Evolutionary conservation across 1,140 invertebrate species (phyloP).

Genomic region (Drosophila nebulosa): DNA sequence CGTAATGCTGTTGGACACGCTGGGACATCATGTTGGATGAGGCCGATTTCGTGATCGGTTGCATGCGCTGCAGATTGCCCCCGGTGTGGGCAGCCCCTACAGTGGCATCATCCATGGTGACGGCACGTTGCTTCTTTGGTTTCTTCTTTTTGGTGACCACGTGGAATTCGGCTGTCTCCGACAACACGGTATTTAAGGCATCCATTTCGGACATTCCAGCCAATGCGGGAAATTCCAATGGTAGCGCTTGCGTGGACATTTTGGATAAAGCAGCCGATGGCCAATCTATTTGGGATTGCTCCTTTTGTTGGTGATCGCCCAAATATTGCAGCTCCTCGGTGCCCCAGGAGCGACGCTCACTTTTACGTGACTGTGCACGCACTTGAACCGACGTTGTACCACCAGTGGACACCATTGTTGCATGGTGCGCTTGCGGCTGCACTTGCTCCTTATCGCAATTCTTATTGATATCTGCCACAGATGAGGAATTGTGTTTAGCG

Average conservation of each 20-base stretch:
- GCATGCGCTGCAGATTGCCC: slow-evolving; percentile 64
- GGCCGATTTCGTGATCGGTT: slow-evolving; percentile 60
- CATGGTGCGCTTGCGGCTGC: slow-evolving; percentile 15
- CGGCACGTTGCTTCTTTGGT: slow-evolving; percentile 85
- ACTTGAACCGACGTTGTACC: slow-evolving; percentile 2
- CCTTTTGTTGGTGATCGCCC: slow-evolving; percentile 37
- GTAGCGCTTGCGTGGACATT: not conserved
- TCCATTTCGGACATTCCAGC: slow-evolving; percentile 66
- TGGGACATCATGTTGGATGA: slow-evolving; percentile 68
- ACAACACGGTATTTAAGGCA: slow-evolving; percentile 60
- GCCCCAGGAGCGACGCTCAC: slow-evolving; percentile 85
- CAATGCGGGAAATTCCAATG: slow-evolving; percentile 33
- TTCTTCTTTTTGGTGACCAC: slow-evolving; percentile 88
- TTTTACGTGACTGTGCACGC: slow-evolving; percentile 41
- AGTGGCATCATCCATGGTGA: slow-evolving; percentile 71
- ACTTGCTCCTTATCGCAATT: slow-evolving; percentile 55
- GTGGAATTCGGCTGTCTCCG: slow-evolving; percentile 84
- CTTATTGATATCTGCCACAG: slow-evolving; percentile 57
- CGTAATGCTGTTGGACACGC: slow-evolving; percentile 33
- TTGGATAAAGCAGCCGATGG: not conserved
- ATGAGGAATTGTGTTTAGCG: slow-evolving; percentile 57
- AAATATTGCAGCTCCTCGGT: slow-evolving; percentile 82
- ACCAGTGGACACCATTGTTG: not conserved
- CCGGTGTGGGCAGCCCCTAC: slow-evolving; percentile 51
- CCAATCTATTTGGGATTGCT: not conserved